Base-by-base conservation (phyloP, 1,140 invertebrate genomes). In the Nilaparvata lugens region DNA sequence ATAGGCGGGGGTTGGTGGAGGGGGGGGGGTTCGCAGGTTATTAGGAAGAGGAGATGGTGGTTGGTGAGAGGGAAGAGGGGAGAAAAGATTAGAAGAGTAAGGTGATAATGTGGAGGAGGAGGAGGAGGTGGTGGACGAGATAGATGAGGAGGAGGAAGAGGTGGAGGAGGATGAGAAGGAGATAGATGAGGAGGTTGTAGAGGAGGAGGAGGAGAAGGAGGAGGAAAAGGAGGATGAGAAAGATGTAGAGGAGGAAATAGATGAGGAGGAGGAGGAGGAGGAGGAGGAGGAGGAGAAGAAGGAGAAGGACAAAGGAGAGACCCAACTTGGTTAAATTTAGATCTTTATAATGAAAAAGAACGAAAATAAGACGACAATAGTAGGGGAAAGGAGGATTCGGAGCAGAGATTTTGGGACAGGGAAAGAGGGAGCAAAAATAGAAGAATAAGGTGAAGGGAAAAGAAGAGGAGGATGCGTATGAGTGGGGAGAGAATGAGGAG, bases 241-340 rank as follows among this genome's bases (percentile, higher is more conserved):
- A 43, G 4, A 14, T 16, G 21, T 52, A 13, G 23, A 59, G 56
- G 42, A n/a, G 25, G 42, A 31, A 56, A 56, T 56, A 31, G 38
- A 56, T 25, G 28, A 38, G 19, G 21, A 59, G 19, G 23, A 59
- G 38, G 45, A 43, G 21, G 35, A 23, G 56, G 56, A 45, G 19
- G 21, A 59, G 19, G 23, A 59, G 38, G 45, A 43, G 21, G 35
- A 23, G 56, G 56, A 45, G 19, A 19, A 45, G 28, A 19, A 18
- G 28, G 59, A 35, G 40, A 51, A 28, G 28, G 52, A 25, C 35
- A 43, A 51, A 51, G 31, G 31, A 35, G 31, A 35, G 13, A 35
- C 2, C 31, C 7, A 35, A 35, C 31, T 35, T 35, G 7, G 31
- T 35, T 35, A 35, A 35, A 6, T 35, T 35, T 35, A 35, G 31